Percentiles rank a stretch among this genome's conserved stretches.
These are phyloP conservation scores for Agonopterix subpropinquella DNA, from an alignment of 2,888 invertebrate genomes.

Conservation along the genomic window DNA sequence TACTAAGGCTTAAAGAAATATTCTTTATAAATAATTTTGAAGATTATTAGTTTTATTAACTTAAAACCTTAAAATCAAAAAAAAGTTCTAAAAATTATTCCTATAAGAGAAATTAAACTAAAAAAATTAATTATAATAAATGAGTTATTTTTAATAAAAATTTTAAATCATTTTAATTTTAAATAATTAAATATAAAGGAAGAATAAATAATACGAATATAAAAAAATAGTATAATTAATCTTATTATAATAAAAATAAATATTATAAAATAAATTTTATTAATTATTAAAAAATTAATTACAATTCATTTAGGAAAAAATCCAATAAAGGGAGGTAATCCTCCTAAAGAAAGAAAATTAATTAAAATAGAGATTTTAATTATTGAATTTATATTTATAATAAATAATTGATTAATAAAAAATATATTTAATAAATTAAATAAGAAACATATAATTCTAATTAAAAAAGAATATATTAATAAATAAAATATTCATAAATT, in stretches of 20 bases:
- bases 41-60: constrained; percentile 78
- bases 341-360: constrained; percentile 75
- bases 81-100: constrained; percentile 50
- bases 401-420: constrained; percentile 70
- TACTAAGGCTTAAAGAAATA: constrained; percentile 75
- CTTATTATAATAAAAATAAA: constrained; percentile 67
- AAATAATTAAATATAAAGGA: constrained; percentile 63
- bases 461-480: constrained; percentile 58
- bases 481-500: constrained; percentile 64
- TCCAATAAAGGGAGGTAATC: constrained; percentile 77
- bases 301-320: constrained; percentile 78
- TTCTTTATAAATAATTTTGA: constrained; percentile 78
- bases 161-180: constrained; percentile 64
- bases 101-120: constrained; percentile 35
- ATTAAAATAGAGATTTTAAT: constrained; percentile 69
- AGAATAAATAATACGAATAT: constrained; percentile 69
- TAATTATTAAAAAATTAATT: constrained; percentile 67
- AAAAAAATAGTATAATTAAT: constrained; percentile 73
- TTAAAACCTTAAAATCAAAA: constrained; percentile 71
- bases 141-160: constrained; percentile 44
- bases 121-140: constrained; percentile 35
- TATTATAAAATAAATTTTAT: constrained; percentile 51
- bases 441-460: constrained; percentile 54
- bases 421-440: constrained; percentile 66
- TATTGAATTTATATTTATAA: constrained; percentile 43